These are phyloP conservation scores for Pachliopta kotzebuea DNA, from an alignment of 2,888 invertebrate species.

Conservation along the genomic window DNA sequence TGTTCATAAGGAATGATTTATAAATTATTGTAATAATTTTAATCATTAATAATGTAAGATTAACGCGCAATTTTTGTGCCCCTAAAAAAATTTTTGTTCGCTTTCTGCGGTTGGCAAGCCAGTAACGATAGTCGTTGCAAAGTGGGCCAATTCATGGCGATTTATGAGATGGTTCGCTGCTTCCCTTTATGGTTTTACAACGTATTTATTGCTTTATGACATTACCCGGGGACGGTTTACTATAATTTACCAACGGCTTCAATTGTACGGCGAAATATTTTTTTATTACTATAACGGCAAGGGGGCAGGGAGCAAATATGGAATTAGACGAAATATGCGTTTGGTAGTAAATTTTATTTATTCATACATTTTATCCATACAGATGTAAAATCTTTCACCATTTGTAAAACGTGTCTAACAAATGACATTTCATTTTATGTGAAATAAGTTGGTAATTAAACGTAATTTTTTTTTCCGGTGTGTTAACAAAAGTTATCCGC, in stretches of 20 bases:
- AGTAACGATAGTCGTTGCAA: constrained; percentile 57
- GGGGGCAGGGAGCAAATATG: constrained; percentile 29
- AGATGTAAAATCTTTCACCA: too few species aligned
- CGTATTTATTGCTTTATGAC: constrained; percentile 77
- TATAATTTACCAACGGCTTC: constrained; percentile 47
- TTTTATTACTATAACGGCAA: constrained; percentile 13
- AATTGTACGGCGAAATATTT: constrained; percentile 21
- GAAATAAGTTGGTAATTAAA: too few species aligned
- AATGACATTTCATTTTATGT: too few species aligned
- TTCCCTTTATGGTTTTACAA: constrained; percentile 75
- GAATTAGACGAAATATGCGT: background rate
- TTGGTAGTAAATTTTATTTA: background rate
- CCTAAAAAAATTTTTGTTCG: constrained; percentile 30
- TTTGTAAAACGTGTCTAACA: too few species aligned
- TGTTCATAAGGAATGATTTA: too few species aligned
- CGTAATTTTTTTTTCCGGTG: background rate
- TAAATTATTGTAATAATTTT: too few species aligned
- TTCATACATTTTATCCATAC: too few species aligned
- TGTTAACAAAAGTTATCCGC: constrained; percentile 38
- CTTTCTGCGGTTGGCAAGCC: constrained; percentile 37
- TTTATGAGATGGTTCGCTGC: constrained; percentile 68
- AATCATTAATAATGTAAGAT: too few species aligned
- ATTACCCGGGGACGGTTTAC: constrained; percentile 58
- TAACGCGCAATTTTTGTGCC: background rate
- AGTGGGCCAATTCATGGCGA: constrained; percentile 66